Conservation (phyloP, 2,113 vertebrate species). For the Pithys albifrons region DNA sequence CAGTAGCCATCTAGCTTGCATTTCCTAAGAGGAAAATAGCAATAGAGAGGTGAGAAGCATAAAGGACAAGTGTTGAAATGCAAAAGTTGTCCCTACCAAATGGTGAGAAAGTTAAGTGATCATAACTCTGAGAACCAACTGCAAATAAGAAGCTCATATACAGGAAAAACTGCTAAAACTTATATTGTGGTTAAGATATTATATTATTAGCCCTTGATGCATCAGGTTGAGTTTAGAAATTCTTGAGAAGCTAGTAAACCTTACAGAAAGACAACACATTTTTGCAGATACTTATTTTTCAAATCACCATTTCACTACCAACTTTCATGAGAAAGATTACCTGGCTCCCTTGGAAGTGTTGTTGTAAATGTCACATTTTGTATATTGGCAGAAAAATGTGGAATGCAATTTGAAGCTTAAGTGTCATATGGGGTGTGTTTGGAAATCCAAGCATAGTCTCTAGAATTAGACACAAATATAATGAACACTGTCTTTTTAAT, state of each 20-base stretch:
- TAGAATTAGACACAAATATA: not conserved
- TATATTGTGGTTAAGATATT: rapidly evolving
- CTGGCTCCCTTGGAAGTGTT: not conserved
- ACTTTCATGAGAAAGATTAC: not conserved
- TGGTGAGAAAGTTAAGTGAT: not conserved
- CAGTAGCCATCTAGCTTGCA: not conserved
- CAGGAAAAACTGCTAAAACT: not conserved
- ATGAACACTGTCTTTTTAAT: not conserved
- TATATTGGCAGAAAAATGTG: not conserved
- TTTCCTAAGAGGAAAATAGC: not conserved
- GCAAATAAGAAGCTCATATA: not conserved
- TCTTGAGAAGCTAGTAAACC: not conserved
- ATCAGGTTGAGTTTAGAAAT: not conserved
- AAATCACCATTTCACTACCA: not conserved
- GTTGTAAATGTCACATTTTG: not conserved
- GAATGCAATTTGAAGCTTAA: not conserved
- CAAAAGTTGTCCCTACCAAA: not conserved
- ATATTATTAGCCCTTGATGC: not conserved
- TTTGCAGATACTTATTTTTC: not conserved
- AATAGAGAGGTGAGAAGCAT: not conserved
- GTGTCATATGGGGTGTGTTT: not conserved
- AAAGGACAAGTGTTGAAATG: not conserved
- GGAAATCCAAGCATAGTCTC: not conserved
- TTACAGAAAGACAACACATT: not conserved
- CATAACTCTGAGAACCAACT: not conserved